A percentile compares a stretch with the other conserved stretches of the same genome.
phyloP scores from a whole-genome alignment of 1,140 invertebrate genomes.

The Drosophila quadrilineata region DNA sequence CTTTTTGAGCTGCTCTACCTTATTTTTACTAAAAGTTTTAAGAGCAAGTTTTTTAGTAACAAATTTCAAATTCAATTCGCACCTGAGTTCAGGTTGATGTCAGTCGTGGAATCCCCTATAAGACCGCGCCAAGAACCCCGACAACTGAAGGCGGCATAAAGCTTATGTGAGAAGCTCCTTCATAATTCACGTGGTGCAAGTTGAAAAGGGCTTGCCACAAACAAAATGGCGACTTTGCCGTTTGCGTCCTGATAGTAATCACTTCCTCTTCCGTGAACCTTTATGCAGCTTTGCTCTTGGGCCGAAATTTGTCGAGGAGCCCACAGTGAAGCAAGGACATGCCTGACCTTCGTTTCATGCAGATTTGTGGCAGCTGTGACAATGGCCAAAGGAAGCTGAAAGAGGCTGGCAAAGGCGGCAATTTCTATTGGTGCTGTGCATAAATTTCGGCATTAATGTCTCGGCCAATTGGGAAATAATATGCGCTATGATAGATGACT shows the following conservation, averaged over 20 bases:
- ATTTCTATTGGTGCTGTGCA: neutral
- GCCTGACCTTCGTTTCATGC: constrained; percentile 54
- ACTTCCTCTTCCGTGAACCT: constrained; percentile 46
- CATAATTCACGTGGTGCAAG: constrained; percentile 43
- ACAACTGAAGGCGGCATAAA: neutral
- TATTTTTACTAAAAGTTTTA: neutral
- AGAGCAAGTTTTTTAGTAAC: neutral
- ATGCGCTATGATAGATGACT: constrained; percentile 46
- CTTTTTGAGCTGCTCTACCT: neutral
- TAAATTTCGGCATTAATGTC: constrained; percentile 31
- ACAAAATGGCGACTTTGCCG: constrained; percentile 15
- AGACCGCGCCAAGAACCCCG: neutral
- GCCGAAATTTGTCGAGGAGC: constrained; percentile 5
- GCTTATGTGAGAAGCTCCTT: constrained; percentile 20
- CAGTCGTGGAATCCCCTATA: no score
- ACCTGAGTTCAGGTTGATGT: no score
- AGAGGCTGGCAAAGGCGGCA: no score
- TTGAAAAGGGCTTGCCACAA: constrained; percentile 6
- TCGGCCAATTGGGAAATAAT: constrained; percentile 38
- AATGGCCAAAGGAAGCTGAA: neutral
- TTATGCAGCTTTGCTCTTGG: constrained; percentile 32
- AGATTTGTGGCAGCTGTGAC: constrained; percentile 35
- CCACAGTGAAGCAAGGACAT: constrained; percentile 1
- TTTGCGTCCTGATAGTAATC: constrained; percentile 35
- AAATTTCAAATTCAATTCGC: neutral